phyloP scores from a whole-genome alignment of 2,113 vertebrate species.

The Perognathus longimembris region DNA sequence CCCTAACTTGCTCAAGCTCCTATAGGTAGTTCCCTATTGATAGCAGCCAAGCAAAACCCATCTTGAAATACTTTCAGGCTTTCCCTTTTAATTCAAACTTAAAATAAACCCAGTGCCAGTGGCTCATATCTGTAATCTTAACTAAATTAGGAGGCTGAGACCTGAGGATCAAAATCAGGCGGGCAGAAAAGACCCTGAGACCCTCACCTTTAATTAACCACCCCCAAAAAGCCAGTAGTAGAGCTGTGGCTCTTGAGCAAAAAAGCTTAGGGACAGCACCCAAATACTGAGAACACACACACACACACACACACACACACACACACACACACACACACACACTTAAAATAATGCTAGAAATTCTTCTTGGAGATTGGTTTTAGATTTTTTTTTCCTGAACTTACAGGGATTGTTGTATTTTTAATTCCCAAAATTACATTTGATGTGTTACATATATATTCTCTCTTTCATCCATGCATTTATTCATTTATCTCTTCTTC shows the following conservation, averaged over 20 bases:
- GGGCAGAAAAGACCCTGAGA: too few relatives aligned
- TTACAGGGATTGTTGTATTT: background rate
- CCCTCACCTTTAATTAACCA: too few relatives aligned
- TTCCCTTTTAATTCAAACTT: conserved; percentile 8
- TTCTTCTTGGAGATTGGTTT: background rate
- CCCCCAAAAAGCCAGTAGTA: too few relatives aligned
- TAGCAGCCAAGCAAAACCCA: conserved; percentile 8
- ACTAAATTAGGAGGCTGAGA: too few relatives aligned
- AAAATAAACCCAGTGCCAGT: background rate
- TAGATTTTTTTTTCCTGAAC: background rate
- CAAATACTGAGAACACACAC: too few relatives aligned
- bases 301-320: background rate
- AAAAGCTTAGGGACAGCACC: too few relatives aligned
- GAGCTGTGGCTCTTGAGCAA: too few relatives aligned
- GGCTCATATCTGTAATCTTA: too few relatives aligned
- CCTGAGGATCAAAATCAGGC: too few relatives aligned
- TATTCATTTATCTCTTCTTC: conserved; percentile 7
- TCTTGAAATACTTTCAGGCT: background rate
- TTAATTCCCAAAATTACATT: conserved; percentile 8
- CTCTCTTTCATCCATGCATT: background rate
- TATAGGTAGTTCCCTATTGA: background rate
- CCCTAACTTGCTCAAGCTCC: background rate
- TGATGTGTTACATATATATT: background rate
- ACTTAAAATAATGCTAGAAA: background rate
- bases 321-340: background rate